These are phyloP conservation scores for Crenuchus spilurus DNA, from an alignment of 2,797 vertebrate species.

Conservation along the genomic window DNA sequence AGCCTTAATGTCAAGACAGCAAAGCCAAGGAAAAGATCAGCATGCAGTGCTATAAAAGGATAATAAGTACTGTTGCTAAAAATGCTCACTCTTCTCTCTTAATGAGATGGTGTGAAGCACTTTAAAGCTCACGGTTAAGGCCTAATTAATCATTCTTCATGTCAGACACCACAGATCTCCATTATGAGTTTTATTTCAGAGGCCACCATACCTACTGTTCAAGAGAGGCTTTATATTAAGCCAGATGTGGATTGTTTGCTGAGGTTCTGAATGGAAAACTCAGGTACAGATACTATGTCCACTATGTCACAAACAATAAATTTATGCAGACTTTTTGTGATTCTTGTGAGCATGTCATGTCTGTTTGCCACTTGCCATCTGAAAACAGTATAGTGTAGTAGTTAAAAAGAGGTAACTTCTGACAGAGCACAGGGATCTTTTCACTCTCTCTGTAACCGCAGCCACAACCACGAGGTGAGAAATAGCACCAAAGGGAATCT, in stretches of 20 bases:
- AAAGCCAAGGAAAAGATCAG: slow-evolving; percentile 83
- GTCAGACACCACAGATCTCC: slow-evolving; percentile 83
- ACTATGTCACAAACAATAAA: slow-evolving; percentile 56
- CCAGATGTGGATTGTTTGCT: slow-evolving; percentile 74
- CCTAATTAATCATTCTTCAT: slow-evolving; percentile 90
- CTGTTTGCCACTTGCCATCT: slow-evolving; percentile 45
- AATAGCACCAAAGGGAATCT: slow-evolving; percentile 58
- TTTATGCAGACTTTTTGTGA: slow-evolving; percentile 54
- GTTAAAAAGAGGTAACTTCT: slow-evolving; percentile 51
- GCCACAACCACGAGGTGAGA: slow-evolving; percentile 53
- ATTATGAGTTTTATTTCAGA: slow-evolving; percentile 77
- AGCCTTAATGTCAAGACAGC: slow-evolving; percentile 77
- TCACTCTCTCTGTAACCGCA: background rate
- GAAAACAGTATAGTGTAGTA: slow-evolving; percentile 42
- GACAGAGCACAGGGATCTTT: slow-evolving; percentile 12
- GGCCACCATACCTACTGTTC: slow-evolving; percentile 72
- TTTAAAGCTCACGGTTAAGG: slow-evolving; percentile 81
- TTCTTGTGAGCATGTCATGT: slow-evolving; percentile 31
- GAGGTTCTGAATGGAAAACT: slow-evolving; percentile 63
- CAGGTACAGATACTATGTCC: slow-evolving; percentile 66
- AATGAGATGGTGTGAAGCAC: slow-evolving; percentile 82
- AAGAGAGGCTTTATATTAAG: slow-evolving; percentile 72
- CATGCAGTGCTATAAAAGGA: slow-evolving; percentile 82
- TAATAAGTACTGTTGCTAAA: slow-evolving; percentile 85
- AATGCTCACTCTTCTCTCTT: slow-evolving; percentile 78